These are phyloP conservation scores for Exocentrus adspersus DNA, from an alignment of 2,888 invertebrate genomes.

Conservation along the genomic window DNA sequence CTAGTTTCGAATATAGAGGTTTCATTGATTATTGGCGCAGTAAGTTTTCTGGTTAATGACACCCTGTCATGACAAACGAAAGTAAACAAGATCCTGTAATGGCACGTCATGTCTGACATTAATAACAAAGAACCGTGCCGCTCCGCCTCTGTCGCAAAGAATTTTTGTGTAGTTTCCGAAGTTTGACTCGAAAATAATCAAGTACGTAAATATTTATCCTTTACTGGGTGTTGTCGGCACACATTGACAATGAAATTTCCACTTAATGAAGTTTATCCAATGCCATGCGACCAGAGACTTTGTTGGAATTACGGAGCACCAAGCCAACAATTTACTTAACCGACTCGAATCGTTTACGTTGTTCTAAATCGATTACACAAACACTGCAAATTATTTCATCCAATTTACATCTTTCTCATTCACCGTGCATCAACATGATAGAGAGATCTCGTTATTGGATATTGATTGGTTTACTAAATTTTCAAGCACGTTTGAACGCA, in stretches of 20 bases:
- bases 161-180: no score
- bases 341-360: constrained; percentile 32
- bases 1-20: no score
- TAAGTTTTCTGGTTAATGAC: no score
- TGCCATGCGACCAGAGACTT: constrained; percentile 36
- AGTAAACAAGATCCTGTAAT: not conserved
- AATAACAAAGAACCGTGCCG: no score
- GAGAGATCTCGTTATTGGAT: constrained; percentile 9
- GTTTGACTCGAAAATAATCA: constrained; percentile 33
- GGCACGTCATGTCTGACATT: not conserved
- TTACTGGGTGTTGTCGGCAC: constrained; percentile 36
- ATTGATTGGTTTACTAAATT: constrained; percentile 17
- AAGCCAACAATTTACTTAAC: constrained; percentile 36
- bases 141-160: no score
- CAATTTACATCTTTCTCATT: constrained; percentile 23
- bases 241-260: constrained; percentile 39
- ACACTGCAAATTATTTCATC: constrained; percentile 32
- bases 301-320: constrained; percentile 36
- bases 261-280: constrained; percentile 41
- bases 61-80: not conserved
- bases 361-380: constrained; percentile 35
- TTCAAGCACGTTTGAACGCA: constrained; percentile 4
- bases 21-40: no score
- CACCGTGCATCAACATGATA: constrained; percentile 4
- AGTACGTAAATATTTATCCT: constrained; percentile 40